Percentiles rank a stretch among this genome's conserved stretches.
phyloP scores from a whole-genome alignment of 2,888 invertebrate genomes.

The Oxytorus armatus region DNA sequence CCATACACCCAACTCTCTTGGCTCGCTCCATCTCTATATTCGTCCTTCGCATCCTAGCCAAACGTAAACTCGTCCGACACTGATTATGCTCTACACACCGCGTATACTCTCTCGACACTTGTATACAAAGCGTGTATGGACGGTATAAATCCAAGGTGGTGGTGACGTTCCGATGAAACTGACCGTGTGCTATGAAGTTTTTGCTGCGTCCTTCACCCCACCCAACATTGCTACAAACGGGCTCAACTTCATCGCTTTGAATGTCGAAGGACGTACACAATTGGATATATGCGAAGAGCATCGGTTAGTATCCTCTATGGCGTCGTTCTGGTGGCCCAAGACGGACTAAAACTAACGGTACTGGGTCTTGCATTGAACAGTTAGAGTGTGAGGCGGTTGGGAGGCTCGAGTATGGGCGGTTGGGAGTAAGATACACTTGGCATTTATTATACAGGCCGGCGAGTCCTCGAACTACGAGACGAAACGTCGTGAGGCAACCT shows the following conservation, averaged over 20 bases:
- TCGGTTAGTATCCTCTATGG: slow-evolving; percentile 11
- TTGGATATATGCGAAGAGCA: slow-evolving; percentile 21
- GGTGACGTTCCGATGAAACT: slow-evolving; percentile 28
- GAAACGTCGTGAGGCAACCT: slow-evolving; percentile 34
- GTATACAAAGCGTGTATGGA: slow-evolving; percentile 4
- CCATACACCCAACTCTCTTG: slow-evolving; percentile 30
- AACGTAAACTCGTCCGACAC: slow-evolving; percentile 47
- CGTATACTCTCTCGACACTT: neutral
- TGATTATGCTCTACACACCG: slow-evolving; percentile 45
- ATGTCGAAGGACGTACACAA: neutral
- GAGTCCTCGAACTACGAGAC: slow-evolving; percentile 22
- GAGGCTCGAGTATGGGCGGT: slow-evolving; percentile 29
- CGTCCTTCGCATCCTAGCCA: slow-evolving; percentile 21
- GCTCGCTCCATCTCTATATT: slow-evolving; percentile 14
- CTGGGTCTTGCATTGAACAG: slow-evolving; percentile 37
- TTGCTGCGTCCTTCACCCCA: neutral
- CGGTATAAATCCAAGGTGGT: neutral
- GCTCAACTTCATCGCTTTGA: slow-evolving; percentile 12
- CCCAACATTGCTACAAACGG: neutral
- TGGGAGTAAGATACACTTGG: slow-evolving; percentile 14
- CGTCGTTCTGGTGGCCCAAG: slow-evolving; percentile 16
- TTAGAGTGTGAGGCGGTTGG: no score
- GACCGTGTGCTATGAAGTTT: slow-evolving; percentile 1
- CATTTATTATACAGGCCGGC: slow-evolving; percentile 52
- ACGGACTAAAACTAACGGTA: slow-evolving; percentile 43